Evolutionary conservation across 1,140 invertebrate genomes (phyloP).

Genomic region (Camponotus pennsylvanicus): DNA sequence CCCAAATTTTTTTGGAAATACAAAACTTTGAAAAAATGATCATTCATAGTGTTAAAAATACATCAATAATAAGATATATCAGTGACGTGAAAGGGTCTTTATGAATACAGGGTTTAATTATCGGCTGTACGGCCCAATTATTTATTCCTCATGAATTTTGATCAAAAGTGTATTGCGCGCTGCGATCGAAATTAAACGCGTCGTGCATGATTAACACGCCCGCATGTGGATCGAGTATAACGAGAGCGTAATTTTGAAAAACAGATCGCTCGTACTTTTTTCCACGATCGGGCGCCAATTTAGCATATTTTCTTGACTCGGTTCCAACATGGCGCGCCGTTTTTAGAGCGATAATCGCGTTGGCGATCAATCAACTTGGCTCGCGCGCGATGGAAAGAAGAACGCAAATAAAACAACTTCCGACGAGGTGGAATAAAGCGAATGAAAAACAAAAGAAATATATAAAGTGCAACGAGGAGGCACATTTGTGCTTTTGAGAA

Average conservation of each 20-base stretch:
- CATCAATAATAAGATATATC: conserved; percentile 22
- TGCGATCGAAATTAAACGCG: conserved; percentile 42
- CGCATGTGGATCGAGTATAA: conserved; percentile 40
- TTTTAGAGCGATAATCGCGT: conserved; percentile 61
- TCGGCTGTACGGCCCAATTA: conserved; percentile 36
- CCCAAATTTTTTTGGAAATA: conserved; percentile 9
- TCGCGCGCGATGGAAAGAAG: conserved; percentile 48
- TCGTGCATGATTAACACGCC: conserved; percentile 46
- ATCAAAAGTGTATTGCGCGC: conserved; percentile 34
- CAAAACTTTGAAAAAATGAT: neutral
- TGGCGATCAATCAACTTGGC: conserved; percentile 60
- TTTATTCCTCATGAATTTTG: conserved; percentile 58
- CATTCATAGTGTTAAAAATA: neutral
- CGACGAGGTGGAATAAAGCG: conserved; percentile 48
- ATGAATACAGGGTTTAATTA: conserved; percentile 49
- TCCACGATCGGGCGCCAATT: conserved; percentile 42
- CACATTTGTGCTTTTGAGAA: conserved; percentile 39
- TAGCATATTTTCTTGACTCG: conserved; percentile 63
- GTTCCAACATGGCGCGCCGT: conserved; percentile 52
- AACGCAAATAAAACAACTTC: conserved; percentile 58
- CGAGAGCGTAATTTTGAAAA: conserved; percentile 38
- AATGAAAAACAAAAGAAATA: conserved; percentile 36
- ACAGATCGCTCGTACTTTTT: conserved; percentile 31
- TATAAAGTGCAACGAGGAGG: neutral
- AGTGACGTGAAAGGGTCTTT: neutral